Conservation (phyloP, 2,113 vertebrate species). For the Odocoileus virginianus region DNA sequence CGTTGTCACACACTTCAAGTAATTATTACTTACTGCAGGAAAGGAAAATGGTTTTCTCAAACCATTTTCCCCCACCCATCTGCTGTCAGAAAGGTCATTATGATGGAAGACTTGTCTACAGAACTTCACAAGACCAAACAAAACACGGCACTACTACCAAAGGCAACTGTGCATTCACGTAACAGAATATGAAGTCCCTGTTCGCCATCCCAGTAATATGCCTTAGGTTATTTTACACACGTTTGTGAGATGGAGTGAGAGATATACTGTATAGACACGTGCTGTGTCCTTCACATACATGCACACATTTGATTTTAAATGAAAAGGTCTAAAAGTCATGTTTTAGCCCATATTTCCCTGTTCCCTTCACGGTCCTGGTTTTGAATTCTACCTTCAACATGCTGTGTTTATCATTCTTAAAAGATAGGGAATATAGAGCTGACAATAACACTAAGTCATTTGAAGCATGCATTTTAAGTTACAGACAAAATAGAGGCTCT, state of each 20-base stretch:
- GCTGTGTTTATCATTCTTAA: slow-evolving; percentile 59
- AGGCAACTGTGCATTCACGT: neutral
- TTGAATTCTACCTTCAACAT: neutral
- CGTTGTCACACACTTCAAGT: slow-evolving; percentile 67
- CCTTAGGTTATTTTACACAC: neutral
- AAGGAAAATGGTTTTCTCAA: slow-evolving; percentile 75
- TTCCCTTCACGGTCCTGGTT: neutral
- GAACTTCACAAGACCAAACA: slow-evolving; percentile 54
- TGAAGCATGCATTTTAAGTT: slow-evolving; percentile 46
- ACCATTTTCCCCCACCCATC: slow-evolving; percentile 55
- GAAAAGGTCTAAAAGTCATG: neutral
- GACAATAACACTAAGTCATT: slow-evolving; percentile 62
- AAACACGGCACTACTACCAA: neutral
- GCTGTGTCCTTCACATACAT: neutral
- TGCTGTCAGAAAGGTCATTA: slow-evolving; percentile 74
- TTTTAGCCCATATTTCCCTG: slow-evolving; percentile 23
- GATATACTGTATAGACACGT: neutral
- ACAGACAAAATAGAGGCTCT: slow-evolving; percentile 61
- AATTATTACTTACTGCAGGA: slow-evolving; percentile 75
- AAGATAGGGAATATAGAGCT: slow-evolving; percentile 15
- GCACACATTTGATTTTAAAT: neutral
- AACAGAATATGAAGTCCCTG: neutral
- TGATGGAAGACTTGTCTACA: slow-evolving; percentile 65
- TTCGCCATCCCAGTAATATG: neutral
- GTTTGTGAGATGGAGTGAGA: neutral